These are phyloP conservation scores for Apamea monoglypha DNA, from an alignment of 2,888 invertebrate species.

Conservation along the genomic window DNA sequence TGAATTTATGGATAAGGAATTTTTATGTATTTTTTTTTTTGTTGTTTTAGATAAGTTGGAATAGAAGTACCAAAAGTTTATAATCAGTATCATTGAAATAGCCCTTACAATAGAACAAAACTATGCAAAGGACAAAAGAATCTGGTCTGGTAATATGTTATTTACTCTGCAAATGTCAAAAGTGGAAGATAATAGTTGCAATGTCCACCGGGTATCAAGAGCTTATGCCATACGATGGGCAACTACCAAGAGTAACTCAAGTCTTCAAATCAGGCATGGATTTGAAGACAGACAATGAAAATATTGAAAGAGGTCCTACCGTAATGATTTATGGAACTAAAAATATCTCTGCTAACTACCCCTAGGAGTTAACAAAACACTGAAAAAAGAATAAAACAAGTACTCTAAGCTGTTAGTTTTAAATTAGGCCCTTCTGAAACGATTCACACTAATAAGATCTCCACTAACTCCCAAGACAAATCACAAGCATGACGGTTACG, in stretches of 20 bases:
- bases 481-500: not conserved
- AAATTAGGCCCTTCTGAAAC: constrained; percentile 39
- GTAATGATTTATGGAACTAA: not conserved
- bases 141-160: no score
- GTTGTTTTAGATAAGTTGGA: not conserved
- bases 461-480: not conserved
- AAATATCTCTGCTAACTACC: no score
- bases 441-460: not conserved
- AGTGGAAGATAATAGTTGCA: not conserved
- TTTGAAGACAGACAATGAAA: not conserved
- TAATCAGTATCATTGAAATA: not conserved
- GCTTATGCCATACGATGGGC: no score
- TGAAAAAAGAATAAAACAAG: constrained; percentile 33
- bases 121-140: not conserved
- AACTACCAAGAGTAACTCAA: not conserved
- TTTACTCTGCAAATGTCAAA: not conserved
- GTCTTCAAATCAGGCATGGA: not conserved
- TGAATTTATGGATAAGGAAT: constrained; percentile 12
- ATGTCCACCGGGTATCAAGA: not conserved
- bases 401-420: constrained; percentile 51
- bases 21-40: not conserved
- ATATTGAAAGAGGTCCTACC: not conserved
- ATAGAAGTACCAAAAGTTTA: not conserved
- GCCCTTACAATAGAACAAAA: not conserved
- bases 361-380: constrained; percentile 3